phyloP scores from a whole-genome alignment of 2,797 vertebrate genomes.

The Mus spretus region DNA sequence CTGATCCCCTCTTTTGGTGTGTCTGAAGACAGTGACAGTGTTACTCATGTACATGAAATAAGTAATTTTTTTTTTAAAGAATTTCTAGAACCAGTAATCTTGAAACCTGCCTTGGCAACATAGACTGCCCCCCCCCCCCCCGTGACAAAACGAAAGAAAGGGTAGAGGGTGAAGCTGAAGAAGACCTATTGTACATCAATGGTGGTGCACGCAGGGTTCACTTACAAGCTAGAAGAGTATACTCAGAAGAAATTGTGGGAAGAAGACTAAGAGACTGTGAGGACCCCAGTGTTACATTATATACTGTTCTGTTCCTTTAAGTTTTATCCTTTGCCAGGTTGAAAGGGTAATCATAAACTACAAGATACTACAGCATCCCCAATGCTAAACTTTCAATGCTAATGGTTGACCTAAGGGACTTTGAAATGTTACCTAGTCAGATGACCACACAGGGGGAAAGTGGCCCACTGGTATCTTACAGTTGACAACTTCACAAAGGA shows the following conservation, averaged over 20 bases:
- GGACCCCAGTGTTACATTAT: too few relatives aligned
- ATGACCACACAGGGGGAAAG: constrained; percentile 11
- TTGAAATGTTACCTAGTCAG: background rate
- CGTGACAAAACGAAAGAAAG: background rate
- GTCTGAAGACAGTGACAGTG: too few relatives aligned
- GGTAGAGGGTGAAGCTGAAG: background rate
- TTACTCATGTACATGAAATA: too few relatives aligned
- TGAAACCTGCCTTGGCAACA: background rate
- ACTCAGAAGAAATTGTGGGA: background rate
- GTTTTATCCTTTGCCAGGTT: constrained; percentile 5
- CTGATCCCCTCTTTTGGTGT: too few relatives aligned
- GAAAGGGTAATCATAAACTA: constrained; percentile 57
- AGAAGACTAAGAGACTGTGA: background rate
- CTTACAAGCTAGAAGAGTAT: constrained; percentile 1
- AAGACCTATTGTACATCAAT: background rate
- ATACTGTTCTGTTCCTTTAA: background rate
- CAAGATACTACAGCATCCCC: background rate
- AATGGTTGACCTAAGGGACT: background rate
- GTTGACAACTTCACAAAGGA: background rate
- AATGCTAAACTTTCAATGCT: background rate
- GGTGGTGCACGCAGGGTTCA: too few relatives aligned
- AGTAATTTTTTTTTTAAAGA: background rate
- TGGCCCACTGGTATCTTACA: background rate
- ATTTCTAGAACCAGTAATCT: background rate
- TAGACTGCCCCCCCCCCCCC: background rate